Evolutionary conservation across 2,888 invertebrate genomes (phyloP).

Genomic region (Caenorhabditis becei): DNA sequence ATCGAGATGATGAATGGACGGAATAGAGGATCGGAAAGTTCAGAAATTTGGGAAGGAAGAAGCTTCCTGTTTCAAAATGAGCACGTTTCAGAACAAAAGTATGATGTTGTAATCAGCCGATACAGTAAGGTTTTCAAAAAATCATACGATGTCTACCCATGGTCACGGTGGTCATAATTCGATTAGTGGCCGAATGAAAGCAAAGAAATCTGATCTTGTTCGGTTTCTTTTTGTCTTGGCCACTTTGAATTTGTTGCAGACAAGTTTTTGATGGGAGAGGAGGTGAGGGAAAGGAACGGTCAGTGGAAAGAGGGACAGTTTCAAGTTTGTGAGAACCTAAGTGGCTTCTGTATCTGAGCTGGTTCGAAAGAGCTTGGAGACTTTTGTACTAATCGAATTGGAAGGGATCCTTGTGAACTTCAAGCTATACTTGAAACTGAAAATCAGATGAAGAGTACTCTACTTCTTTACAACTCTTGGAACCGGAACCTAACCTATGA

Average conservation of each 20-base stretch:
- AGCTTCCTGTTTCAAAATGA: too few species aligned
- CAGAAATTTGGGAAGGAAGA: constrained; percentile 5
- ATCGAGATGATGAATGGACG: not conserved
- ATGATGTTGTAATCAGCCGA: not conserved
- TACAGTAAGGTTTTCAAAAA: constrained; percentile 14
- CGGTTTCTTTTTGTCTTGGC: not conserved
- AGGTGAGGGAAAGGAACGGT: not conserved
- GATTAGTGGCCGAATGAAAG: constrained; percentile 27
- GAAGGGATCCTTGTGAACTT: too few species aligned
- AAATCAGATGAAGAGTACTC: too few species aligned
- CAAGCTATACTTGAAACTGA: too few species aligned
- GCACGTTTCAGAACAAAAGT: too few species aligned
- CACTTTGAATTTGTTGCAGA: constrained; percentile 2
- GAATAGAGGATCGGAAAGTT: not conserved
- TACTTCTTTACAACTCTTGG: too few species aligned
- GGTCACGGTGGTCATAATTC: constrained; percentile 54
- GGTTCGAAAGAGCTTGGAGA: too few species aligned
- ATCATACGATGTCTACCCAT: constrained; percentile 14
- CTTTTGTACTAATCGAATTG: too few species aligned
- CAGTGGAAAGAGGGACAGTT: not conserved
- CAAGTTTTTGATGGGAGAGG: constrained; percentile 1
- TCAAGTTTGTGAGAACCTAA: too few species aligned
- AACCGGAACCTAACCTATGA: too few species aligned
- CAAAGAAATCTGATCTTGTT: constrained; percentile 49
- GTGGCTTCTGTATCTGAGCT: too few species aligned